Conservation (phyloP, 2,888 invertebrate species). For the Polyommatus icarus region DNA sequence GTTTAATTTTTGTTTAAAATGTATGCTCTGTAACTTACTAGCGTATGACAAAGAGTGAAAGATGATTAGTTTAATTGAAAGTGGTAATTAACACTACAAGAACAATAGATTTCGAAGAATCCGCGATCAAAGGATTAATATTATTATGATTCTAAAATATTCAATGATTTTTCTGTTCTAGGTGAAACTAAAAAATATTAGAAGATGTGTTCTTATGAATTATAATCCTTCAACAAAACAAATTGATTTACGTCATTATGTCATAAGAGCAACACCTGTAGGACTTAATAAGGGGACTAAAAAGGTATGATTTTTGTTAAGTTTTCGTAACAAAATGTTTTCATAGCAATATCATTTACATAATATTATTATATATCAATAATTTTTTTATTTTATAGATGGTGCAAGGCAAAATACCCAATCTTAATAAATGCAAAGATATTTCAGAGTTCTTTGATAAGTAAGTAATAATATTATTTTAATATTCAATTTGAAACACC, state of each 20-base stretch:
- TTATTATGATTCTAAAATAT: neutral
- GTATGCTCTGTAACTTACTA: neutral
- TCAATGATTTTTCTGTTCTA: constrained; percentile 52
- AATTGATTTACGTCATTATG: constrained; percentile 96
- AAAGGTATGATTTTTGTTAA: constrained; percentile 77
- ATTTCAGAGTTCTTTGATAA: constrained; percentile 93
- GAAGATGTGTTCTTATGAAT: constrained; percentile 94
- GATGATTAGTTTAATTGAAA: too few relatives aligned
- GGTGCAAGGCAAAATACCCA: constrained; percentile 93
- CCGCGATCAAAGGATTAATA: too few relatives aligned
- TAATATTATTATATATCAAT: neutral
- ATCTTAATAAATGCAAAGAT: constrained; percentile 90
- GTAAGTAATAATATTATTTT: constrained; percentile 73
- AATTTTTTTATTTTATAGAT: constrained; percentile 67
- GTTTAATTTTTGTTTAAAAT: neutral
- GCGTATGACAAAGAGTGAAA: too few relatives aligned
- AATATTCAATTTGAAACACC: neutral
- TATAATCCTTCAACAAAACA: constrained; percentile 91
- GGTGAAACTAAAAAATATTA: constrained; percentile 92
- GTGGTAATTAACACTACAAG: neutral
- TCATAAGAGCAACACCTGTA: constrained; percentile 94
- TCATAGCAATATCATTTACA: neutral
- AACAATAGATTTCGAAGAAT: too few relatives aligned
- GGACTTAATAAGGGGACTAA: constrained; percentile 95
- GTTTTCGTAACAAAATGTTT: neutral